Percentiles rank a stretch among this genome's conserved stretches.
Conservation (phyloP, 1,140 invertebrate genomes). For the Fopius arisanus region DNA sequence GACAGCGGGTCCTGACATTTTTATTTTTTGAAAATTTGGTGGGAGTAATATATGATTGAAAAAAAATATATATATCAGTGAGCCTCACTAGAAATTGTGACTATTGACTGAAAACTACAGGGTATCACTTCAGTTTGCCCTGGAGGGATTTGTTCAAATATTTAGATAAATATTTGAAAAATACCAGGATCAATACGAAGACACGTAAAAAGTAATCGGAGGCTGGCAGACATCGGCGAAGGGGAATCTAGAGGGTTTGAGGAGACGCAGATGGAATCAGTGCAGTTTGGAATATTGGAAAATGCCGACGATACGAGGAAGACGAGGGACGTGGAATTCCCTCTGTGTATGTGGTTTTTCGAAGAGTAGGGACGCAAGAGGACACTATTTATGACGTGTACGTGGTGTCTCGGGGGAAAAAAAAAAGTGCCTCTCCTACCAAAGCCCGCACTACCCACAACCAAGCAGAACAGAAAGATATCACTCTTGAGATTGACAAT, state of each 20-base stretch:
- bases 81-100: too few relatives aligned
- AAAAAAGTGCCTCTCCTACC: neutral
- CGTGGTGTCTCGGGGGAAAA: constrained; percentile 57
- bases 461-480: neutral
- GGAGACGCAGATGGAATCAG: constrained; percentile 52
- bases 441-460: too few relatives aligned
- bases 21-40: too few relatives aligned
- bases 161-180: too few relatives aligned
- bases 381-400: constrained; percentile 62
- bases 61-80: too few relatives aligned
- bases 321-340: constrained; percentile 25
- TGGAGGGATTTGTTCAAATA: too few relatives aligned
- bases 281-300: constrained; percentile 63
- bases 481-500: neutral
- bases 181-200: constrained; percentile 5
- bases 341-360: constrained; percentile 26
- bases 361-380: constrained; percentile 30
- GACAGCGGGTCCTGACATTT: too few relatives aligned
- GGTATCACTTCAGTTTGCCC: too few relatives aligned
- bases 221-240: constrained; percentile 5
- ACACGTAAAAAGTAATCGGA: constrained; percentile 24
- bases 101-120: too few relatives aligned
- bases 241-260: constrained; percentile 29
- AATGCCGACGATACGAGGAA: constrained; percentile 45
- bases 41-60: too few relatives aligned